Base-by-base conservation (phyloP, 2,797 vertebrate genomes). In the Scomberomorus guttatus region DNA sequence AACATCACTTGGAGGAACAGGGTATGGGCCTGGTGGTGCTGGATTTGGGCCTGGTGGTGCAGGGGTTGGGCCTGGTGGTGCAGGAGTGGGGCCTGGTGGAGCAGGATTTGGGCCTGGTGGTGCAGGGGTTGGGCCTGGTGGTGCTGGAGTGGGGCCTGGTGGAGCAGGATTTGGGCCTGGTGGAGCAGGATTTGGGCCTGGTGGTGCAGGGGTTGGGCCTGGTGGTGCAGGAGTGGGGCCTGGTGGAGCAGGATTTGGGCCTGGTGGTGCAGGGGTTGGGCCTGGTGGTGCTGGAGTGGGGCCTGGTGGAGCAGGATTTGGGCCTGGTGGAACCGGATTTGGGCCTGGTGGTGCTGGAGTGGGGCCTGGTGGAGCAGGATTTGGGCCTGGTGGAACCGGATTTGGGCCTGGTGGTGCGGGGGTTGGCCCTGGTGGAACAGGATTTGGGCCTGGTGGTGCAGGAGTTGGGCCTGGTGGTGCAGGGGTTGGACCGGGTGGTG, bases 1-100 rank as follows among this genome's bases (percentile, higher is more conserved):
- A 83, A 65, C 81, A 55, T 77, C 78, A 5, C 83, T 83, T 63
- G 89, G 87, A 61, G 84, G 87, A 64, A 58, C 71, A 48, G 91
- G 89, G 32, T 75, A 73, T 70, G 82, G 84, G 0, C 85, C 90
- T 3, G 85, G 84, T 11, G 89, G 86, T 1, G 9, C 72, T 8
- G 89, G 90, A 44, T 0, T 87, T 75, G 46, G 84, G 0, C 75
- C 83, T 10, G 81, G 87, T 2, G 88, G 90, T 0, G 1, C 50
- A 0, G 90, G 87, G 0, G 0, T 63, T 37, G 76, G 82, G 0
- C 84, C 84, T 0, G 73, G 85, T 0, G 77, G 87, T 8, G 10
- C 64, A 0, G 83, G 79, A 0, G 0, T 60, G 24, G 72, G 77
- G 0, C 81, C 81, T 5, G 79, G 79, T 3, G 79, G 79, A 0